Evolutionary conservation across 2,113 vertebrate genomes (phyloP).

Genomic region (Scytalopus superciliaris): DNA sequence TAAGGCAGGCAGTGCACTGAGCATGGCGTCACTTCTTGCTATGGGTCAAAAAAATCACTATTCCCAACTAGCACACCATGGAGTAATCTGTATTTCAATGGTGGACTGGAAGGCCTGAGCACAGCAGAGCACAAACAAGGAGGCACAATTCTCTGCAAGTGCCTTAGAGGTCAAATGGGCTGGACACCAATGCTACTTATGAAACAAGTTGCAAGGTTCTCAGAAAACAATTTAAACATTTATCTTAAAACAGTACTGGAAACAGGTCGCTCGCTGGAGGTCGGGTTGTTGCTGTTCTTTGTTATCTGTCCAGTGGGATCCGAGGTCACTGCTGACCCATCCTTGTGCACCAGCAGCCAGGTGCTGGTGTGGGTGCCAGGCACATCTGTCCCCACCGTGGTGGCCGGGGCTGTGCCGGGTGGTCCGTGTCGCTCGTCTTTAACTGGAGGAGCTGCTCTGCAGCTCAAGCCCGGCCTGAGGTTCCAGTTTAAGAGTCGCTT

Average conservation of each 20-base stretch:
- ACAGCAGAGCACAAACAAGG: background rate
- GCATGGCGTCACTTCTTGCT: background rate
- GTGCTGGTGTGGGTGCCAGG: accelerated
- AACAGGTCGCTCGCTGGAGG: background rate
- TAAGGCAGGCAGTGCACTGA: background rate
- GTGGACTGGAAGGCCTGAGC: background rate
- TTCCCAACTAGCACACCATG: background rate
- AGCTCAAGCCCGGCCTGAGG: background rate
- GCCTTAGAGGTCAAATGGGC: background rate
- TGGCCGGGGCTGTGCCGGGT: background rate
- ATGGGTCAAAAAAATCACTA: background rate
- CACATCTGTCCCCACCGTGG: background rate
- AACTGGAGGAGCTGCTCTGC: background rate
- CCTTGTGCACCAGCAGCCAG: background rate
- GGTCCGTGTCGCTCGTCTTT: background rate
- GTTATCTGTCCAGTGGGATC: background rate
- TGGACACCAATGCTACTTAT: background rate
- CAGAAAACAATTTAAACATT: background rate
- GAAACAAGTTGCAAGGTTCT: background rate
- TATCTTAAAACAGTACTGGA: background rate
- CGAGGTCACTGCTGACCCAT: accelerated
- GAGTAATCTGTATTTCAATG: background rate
- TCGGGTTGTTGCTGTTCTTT: background rate
- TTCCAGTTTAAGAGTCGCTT: too few relatives aligned
- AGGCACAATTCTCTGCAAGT: background rate